A percentile compares a stretch with the other conserved stretches of the same genome.
Conservation (phyloP, 2,797 vertebrate species). For the Dromococcyx pavoninus region DNA sequence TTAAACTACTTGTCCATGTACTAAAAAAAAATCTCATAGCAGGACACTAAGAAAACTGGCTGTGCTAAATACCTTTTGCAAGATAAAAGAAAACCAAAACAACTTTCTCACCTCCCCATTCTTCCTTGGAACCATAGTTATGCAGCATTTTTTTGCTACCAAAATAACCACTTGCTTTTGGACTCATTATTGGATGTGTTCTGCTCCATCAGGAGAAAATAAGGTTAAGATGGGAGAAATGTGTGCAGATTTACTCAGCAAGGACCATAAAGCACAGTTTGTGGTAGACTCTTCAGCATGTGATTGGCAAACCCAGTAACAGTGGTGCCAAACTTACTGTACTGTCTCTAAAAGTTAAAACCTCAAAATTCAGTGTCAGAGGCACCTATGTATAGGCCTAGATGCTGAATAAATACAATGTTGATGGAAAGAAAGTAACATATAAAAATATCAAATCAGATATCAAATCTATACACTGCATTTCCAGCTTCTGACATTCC, state of each 20-base stretch:
- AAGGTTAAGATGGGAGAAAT: background rate
- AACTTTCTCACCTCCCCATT: background rate
- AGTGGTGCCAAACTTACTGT: background rate
- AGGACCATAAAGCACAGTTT: background rate
- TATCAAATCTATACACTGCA: rapidly evolving
- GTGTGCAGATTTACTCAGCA: background rate
- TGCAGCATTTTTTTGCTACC: background rate
- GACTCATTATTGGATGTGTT: background rate
- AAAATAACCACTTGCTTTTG: background rate
- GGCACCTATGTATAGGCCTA: background rate
- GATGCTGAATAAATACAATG: background rate
- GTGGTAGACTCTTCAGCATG: background rate
- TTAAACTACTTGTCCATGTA: background rate
- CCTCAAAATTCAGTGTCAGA: background rate
- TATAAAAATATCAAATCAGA: background rate
- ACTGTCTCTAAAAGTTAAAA: background rate
- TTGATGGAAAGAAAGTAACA: background rate
- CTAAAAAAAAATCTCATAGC: background rate
- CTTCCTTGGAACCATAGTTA: background rate
- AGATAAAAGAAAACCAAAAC: background rate
- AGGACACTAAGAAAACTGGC: background rate
- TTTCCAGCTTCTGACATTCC: background rate
- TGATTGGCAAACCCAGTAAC: background rate
- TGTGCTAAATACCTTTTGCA: background rate
- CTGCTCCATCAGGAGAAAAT: background rate